phyloP scores from a whole-genome alignment of 1,140 invertebrate species.

The Pseudomyrmex gracilis region DNA sequence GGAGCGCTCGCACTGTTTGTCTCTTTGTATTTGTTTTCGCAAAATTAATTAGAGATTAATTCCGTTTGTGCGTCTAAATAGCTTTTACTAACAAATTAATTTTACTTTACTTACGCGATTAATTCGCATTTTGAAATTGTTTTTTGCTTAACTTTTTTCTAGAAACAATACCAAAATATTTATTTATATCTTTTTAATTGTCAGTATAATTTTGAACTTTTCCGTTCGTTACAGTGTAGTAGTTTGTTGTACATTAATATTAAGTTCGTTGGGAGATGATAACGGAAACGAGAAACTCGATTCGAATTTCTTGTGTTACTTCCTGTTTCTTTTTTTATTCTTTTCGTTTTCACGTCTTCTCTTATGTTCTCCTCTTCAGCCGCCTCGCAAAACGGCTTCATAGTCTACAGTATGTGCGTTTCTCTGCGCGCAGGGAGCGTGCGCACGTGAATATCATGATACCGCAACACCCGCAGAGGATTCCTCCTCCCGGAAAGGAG shows the following conservation, averaged over 20 bases:
- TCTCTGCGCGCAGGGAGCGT: slow-evolving; percentile 3
- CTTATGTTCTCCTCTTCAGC: not conserved
- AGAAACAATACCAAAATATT: not conserved
- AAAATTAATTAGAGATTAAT: slow-evolving; percentile 14
- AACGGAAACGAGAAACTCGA: no score
- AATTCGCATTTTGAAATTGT: not conserved
- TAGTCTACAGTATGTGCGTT: not conserved
- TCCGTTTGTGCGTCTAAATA: not conserved
- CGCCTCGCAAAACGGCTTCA: not conserved
- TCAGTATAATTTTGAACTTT: no score
- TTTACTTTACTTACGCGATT: not conserved
- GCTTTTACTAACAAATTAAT: not conserved
- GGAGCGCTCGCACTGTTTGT: not conserved
- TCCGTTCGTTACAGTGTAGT: no score
- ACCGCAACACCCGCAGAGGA: not conserved
- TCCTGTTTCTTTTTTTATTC: not conserved
- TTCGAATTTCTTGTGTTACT: not conserved
- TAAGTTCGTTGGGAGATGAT: no score
- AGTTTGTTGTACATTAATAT: no score
- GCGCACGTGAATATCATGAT: slow-evolving; percentile 39
- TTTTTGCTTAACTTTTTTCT: no score
- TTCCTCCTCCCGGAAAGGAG: slow-evolving; percentile 23
- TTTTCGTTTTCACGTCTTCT: slow-evolving; percentile 8
- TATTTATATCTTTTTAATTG: not conserved
- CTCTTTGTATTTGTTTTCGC: slow-evolving; percentile 13